Conservation (phyloP, 2,113 vertebrate species). For the Aldabrachelys gigantea region DNA sequence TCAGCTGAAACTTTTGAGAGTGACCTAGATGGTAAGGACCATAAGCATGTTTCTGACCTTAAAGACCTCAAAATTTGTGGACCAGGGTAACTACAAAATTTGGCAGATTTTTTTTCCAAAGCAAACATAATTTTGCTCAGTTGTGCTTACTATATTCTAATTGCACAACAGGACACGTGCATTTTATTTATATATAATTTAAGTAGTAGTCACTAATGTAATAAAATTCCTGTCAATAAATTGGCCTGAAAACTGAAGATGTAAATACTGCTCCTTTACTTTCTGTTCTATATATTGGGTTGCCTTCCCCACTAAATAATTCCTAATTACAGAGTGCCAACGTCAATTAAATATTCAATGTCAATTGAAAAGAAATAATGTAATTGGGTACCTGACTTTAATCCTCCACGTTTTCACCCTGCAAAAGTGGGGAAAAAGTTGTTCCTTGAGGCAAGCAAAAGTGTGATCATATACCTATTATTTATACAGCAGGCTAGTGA, state of each 20-base stretch:
- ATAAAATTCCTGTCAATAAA: too few species aligned
- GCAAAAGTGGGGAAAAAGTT: neutral
- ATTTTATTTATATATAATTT: neutral
- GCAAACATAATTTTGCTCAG: accelerated
- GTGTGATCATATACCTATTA: neutral
- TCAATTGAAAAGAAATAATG: neutral
- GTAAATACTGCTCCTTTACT: too few species aligned
- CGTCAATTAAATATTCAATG: neutral
- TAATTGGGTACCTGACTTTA: neutral
- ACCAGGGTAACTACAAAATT: too few species aligned
- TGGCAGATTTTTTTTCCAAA: neutral
- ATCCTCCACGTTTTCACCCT: neutral
- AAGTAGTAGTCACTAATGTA: neutral
- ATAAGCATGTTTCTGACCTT: neutral
- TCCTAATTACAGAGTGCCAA: neutral
- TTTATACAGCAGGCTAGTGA: neutral
- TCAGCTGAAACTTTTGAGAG: slow-evolving; percentile 95
- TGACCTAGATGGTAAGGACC: slow-evolving; percentile 91
- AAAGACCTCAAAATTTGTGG: accelerated
- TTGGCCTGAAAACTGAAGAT: too few species aligned
- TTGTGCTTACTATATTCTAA: neutral
- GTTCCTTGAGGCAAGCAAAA: neutral
- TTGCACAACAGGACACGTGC: neutral
- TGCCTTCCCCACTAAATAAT: neutral
- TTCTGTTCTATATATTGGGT: too few species aligned